A percentile compares a stretch with the other conserved stretches of the same genome.
Conservation (phyloP, 2,797 vertebrate genomes). For the Tiaroga cobitis region DNA sequence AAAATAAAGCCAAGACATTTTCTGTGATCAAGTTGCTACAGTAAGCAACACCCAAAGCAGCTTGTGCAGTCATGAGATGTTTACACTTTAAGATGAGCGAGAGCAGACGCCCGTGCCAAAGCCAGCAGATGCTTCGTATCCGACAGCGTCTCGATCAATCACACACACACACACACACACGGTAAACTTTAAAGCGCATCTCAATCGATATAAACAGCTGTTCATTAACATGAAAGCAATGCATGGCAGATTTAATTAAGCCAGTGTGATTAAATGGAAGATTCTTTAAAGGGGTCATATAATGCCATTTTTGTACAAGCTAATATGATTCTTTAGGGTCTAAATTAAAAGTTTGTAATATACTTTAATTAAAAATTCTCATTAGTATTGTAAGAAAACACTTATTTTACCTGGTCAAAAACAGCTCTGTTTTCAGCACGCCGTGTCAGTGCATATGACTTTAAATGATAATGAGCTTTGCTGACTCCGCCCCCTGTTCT, state of each 20-base stretch:
- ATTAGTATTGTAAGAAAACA: too few relatives aligned
- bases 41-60: background rate
- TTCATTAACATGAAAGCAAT: background rate
- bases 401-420: too few relatives aligned
- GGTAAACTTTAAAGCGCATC: background rate
- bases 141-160: background rate
- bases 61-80: background rate
- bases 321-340: too few relatives aligned
- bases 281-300: too few relatives aligned
- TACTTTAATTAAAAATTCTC: too few relatives aligned
- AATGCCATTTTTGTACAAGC: too few relatives aligned
- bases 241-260: background rate
- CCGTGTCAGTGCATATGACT: too few relatives aligned
- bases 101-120: background rate
- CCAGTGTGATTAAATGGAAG: background rate
- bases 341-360: too few relatives aligned
- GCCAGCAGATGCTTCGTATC: background rate
- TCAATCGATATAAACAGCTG: background rate
- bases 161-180: background rate
- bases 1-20: background rate
- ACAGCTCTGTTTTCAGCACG: too few relatives aligned
- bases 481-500: too few relatives aligned
- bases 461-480: too few relatives aligned
- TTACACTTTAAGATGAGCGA: background rate
- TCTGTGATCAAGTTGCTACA: background rate